phyloP scores from a whole-genome alignment of 2,888 invertebrate genomes.

The Ligdia adustata region DNA sequence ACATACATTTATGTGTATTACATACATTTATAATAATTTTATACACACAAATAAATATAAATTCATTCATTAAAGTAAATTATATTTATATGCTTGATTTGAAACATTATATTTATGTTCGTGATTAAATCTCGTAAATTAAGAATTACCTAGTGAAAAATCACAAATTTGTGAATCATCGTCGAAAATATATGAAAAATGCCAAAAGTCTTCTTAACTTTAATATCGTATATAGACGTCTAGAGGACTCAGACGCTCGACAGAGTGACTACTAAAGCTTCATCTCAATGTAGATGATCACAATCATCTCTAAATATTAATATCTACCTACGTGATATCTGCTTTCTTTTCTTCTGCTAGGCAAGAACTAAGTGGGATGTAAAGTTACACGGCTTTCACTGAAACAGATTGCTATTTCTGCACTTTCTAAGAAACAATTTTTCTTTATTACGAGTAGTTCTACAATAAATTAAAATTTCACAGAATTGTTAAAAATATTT shows the following conservation, averaged over 20 bases:
- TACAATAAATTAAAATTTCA: slow-evolving; percentile 16
- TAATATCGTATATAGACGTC: not conserved
- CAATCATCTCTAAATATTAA: slow-evolving; percentile 9
- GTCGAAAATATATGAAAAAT: not conserved
- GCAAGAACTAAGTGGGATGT: slow-evolving; percentile 13
- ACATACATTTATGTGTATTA: too few species aligned
- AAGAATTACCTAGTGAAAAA: too few species aligned
- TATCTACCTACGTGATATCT: slow-evolving; percentile 16
- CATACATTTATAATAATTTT: too few species aligned
- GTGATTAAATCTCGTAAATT: too few species aligned
- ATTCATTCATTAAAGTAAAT: too few species aligned
- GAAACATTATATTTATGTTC: too few species aligned
- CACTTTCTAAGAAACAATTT: slow-evolving; percentile 16
- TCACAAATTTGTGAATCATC: not conserved
- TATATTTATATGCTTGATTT: too few species aligned
- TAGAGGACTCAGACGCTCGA: not conserved
- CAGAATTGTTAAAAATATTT: too few species aligned
- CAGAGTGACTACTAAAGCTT: slow-evolving; percentile 8
- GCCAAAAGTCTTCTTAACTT: not conserved
- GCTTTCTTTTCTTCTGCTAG: slow-evolving; percentile 6
- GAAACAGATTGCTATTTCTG: slow-evolving; percentile 22
- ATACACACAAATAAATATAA: too few species aligned
- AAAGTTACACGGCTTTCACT: slow-evolving; percentile 25
- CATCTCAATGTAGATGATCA: slow-evolving; percentile 6
- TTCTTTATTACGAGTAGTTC: slow-evolving; percentile 9